A percentile compares a stretch with the other conserved stretches of the same genome.
Conservation (phyloP, 1,140 invertebrate genomes). For the Lasioglossum baleicum region DNA sequence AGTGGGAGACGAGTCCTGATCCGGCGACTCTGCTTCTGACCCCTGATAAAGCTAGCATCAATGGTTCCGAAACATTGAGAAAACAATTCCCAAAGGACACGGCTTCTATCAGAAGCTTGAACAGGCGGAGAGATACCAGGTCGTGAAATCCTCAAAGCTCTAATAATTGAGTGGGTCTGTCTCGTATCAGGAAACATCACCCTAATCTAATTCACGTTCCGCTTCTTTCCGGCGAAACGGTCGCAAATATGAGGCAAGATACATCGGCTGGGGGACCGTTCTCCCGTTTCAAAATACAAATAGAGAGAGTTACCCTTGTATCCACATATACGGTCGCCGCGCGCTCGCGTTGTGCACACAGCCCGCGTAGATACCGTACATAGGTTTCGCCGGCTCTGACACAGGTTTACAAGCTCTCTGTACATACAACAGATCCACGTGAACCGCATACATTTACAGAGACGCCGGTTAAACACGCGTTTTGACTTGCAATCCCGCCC, state of each 20-base stretch:
- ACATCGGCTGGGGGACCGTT: neutral
- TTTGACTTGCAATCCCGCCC: neutral
- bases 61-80: too few relatives aligned
- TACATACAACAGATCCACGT: slow-evolving; percentile 4
- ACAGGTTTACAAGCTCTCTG: slow-evolving; percentile 15
- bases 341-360: slow-evolving; percentile 3
- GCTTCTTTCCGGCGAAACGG: neutral
- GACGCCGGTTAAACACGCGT: slow-evolving; percentile 3
- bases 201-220: neutral
- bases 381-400: slow-evolving; percentile 11
- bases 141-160: too few relatives aligned
- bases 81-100: too few relatives aligned
- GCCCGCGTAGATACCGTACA: neutral
- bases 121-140: too few relatives aligned
- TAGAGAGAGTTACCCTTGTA: neutral
- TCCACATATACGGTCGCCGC: neutral
- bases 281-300: slow-evolving; percentile 17
- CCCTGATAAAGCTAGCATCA: too few relatives aligned
- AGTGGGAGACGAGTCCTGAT: too few relatives aligned
- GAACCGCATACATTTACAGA: slow-evolving; percentile 12
- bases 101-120: too few relatives aligned
- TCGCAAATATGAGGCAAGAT: neutral
- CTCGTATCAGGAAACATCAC: too few relatives aligned
- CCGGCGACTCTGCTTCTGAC: too few relatives aligned
- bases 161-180: too few relatives aligned